Base-by-base conservation (phyloP, 92 coral and sea anemone species). In the Phymanthus crucifer region DNA sequence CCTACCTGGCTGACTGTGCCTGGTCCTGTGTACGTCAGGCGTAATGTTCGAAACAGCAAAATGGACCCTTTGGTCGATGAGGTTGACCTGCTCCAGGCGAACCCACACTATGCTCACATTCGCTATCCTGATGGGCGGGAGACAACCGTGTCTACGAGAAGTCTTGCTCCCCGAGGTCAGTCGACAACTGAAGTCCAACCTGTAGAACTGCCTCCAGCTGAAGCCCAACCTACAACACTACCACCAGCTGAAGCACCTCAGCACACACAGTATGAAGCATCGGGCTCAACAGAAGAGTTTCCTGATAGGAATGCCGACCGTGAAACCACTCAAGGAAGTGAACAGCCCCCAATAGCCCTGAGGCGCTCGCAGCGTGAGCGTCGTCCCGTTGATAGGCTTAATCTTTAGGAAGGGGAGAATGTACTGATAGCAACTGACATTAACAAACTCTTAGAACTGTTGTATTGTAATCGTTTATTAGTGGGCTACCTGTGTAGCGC, bases 21-120 rank as follows among this genome's bases (percentile, higher is more conserved):
- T 56, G 66, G 13, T 56, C 66, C 66, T 56, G 29, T 56, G 23
- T 56, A 19, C 66, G 66, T 56, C 29, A 56, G 29, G 13, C 29
- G 29, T 56, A 56, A 56, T 19, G 66, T 56, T 56, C 66, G 29
- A 18, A 18, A 26, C 66, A 56, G 66, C 66, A 56, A 56, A 11
- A 56, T 26, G 29, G 66, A 56, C 66, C 66, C 66, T 4, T 11
- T 56, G 66, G 66, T 56, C 23, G 66, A 56, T 56, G 66, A 37
- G 40, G 40, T 37, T 37, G 40, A 37, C 40, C 40, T 37, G 40
- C 40, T 56, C 29, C 66, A 56, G 29, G 66, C 66, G 14, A 56
- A 19, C 66, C 66, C 66, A 19, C 66, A 56, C 66, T 56, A 56
- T 56, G 66, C 66, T 56, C 66, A 56, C 29, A 56, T 56, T 26